Evolutionary conservation across 2,113 vertebrate species (phyloP).

Genomic region (Ploceus nigricollis): DNA sequence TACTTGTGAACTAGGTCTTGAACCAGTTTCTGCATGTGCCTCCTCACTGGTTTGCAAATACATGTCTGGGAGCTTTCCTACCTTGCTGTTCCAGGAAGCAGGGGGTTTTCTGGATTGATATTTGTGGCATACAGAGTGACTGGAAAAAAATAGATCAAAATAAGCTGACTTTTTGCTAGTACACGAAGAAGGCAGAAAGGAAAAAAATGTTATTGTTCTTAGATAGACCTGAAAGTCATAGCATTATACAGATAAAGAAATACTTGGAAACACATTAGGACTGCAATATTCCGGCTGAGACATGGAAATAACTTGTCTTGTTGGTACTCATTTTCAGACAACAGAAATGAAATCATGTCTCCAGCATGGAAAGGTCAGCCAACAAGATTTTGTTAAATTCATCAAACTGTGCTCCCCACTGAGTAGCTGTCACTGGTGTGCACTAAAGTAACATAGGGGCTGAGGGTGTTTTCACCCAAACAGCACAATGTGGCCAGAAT

Average conservation of each 20-base stretch:
- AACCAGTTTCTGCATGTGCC: neutral
- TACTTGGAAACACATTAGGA: constrained; percentile 26
- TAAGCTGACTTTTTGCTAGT: neutral
- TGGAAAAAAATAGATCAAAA: neutral
- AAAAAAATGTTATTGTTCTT: constrained; percentile 9
- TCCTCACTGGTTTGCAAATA: neutral
- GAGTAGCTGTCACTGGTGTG: neutral
- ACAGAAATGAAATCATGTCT: constrained; percentile 70
- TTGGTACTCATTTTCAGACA: constrained; percentile 59
- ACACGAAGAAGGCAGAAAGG: neutral
- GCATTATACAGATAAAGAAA: constrained; percentile 13
- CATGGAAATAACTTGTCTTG: constrained; percentile 55
- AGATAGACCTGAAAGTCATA: constrained; percentile 24
- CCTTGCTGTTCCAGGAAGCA: neutral
- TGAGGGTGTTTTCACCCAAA: constrained; percentile 42
- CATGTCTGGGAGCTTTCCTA: neutral
- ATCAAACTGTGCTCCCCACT: constrained; percentile 31
- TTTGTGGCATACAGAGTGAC: neutral
- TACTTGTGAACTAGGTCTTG: neutral
- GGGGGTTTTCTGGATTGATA: neutral
- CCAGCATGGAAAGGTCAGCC: constrained; percentile 44
- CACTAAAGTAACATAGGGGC: neutral
- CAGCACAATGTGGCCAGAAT: constrained; percentile 10
- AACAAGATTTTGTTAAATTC: constrained; percentile 58
- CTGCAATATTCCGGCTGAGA: constrained; percentile 27